phyloP scores from a whole-genome alignment of 1,140 invertebrate genomes.

The Manduca sexta region DNA sequence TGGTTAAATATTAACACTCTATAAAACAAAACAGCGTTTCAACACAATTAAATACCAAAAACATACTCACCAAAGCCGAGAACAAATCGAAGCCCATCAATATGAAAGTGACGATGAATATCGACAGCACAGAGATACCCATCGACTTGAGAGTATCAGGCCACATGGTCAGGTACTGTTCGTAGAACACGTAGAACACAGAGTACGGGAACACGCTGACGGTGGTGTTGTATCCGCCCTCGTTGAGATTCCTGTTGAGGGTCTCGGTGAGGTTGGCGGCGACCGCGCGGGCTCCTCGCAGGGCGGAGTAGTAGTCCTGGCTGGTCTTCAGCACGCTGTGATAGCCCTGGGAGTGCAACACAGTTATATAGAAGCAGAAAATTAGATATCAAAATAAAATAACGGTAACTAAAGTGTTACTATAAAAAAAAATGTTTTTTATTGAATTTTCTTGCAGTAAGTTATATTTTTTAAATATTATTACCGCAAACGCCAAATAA shows the following conservation, averaged over 20 bases:
- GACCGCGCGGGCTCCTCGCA: conserved; percentile 86
- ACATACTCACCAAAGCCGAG: conserved; percentile 76
- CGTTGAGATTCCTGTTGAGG: conserved; percentile 77
- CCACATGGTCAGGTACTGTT: conserved; percentile 99
- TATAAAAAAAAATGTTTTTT: too few relatives aligned
- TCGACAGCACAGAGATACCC: conserved; percentile 89
- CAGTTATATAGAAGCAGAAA: too few relatives aligned
- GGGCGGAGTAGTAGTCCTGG: conserved; percentile 91
- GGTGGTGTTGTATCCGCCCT: conserved; percentile 62
- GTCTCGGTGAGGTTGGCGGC: conserved; percentile 88
- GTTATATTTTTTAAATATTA: too few relatives aligned
- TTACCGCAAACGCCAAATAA: too few relatives aligned
- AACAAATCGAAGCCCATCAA: conserved; percentile 96
- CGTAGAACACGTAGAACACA: conserved; percentile 99
- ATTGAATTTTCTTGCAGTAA: too few relatives aligned
- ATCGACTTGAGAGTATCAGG: conserved; percentile 91
- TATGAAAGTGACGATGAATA: conserved; percentile 95
- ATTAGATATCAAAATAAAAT: too few relatives aligned
- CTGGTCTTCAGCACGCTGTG: conserved; percentile 96
- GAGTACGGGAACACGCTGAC: conserved; percentile 97
- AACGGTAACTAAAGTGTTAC: too few relatives aligned
- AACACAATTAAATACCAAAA: background rate
- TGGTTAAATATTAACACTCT: too few relatives aligned
- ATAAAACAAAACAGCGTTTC: too few relatives aligned
- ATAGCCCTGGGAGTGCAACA: conserved; percentile 83